Evolutionary conservation across 2,797 vertebrate genomes (phyloP), one percentile per base, ranked within the genome.

Genomic region (Poeciliopsis paucimaculata): DNA sequence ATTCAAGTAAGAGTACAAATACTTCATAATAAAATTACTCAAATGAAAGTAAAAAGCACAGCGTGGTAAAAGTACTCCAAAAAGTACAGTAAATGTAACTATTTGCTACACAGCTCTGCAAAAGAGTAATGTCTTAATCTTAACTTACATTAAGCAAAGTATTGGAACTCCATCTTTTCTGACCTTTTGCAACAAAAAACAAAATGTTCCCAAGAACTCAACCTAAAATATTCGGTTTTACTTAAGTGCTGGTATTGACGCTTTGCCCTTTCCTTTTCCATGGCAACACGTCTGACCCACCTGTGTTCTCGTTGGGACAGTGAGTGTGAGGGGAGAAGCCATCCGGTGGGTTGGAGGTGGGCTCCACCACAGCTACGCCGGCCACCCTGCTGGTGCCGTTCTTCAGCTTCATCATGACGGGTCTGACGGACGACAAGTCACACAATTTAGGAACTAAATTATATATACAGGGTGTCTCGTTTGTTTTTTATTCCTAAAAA

Each of bases 261-360:
- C 1, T 5, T n/a, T 11, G 53, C 53, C 53, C 26, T 55, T 11
- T 12, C 26, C 3, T 1, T 55, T 4, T 55, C 26, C 53, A 55
- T 2, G 26, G 26, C 53, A 55, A 55, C 53, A n/a, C 8, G 8
- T 53, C 20, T 18, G 8, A 72, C 96, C 93, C 92, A 99, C 98
- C 98, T 86, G 97, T 96, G 57, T 97, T 97, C 78, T 99, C 97
- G 1, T 97, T 99, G 91, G 98, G 98, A 73, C 98, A 99, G 8
- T 91, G 84, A n/a, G 95, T 91, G 55, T 97, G 97, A 0, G 97
- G 96, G n/a, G 98, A 99, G 89, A 97, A 97, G 1, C 93, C 95
- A 0, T 79, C 26, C 0, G 77, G 1, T 0, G 96, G 96, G 45
- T 82, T 93, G 0, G 94, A 82, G 60, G 91, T 96, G 23, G 96